phyloP scores from a whole-genome alignment of 1,140 invertebrate genomes.

The Drosophila sucinea region DNA sequence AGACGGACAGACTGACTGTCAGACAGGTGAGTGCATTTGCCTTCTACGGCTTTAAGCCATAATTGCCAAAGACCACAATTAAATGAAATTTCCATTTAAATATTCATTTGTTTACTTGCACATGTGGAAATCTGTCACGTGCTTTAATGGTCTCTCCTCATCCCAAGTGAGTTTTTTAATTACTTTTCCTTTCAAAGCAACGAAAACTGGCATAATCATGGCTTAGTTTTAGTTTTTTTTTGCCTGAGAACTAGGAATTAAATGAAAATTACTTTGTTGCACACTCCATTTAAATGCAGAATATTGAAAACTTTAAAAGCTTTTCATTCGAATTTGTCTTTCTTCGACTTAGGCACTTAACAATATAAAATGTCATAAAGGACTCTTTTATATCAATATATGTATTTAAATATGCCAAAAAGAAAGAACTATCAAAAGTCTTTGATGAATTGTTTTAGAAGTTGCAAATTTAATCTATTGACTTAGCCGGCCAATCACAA shows the following conservation, averaged over 20 bases:
- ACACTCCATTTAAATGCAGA: neutral
- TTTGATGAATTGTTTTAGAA: neutral
- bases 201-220: neutral
- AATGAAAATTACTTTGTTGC: neutral
- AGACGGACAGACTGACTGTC: conserved; percentile 30
- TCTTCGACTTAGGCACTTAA: neutral
- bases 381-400: neutral
- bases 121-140: conserved; percentile 6
- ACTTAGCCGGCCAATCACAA: conserved; percentile 6
- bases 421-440: neutral
- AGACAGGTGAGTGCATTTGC: conserved; percentile 38
- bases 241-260: neutral
- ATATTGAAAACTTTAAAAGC: neutral
- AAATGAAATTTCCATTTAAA: conserved; percentile 49
- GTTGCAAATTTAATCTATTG: conserved; percentile 1
- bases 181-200: neutral
- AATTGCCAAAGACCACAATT: conserved; percentile 32
- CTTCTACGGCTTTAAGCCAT: conserved; percentile 31
- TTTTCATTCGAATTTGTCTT: neutral
- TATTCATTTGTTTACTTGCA: conserved; percentile 19
- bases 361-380: neutral
- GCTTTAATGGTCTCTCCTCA: neutral
- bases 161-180: neutral
- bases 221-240: neutral
- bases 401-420: neutral